These are phyloP conservation scores for Noturus placidus DNA, from an alignment of 2,113 vertebrate species.

Conservation along the genomic window DNA sequence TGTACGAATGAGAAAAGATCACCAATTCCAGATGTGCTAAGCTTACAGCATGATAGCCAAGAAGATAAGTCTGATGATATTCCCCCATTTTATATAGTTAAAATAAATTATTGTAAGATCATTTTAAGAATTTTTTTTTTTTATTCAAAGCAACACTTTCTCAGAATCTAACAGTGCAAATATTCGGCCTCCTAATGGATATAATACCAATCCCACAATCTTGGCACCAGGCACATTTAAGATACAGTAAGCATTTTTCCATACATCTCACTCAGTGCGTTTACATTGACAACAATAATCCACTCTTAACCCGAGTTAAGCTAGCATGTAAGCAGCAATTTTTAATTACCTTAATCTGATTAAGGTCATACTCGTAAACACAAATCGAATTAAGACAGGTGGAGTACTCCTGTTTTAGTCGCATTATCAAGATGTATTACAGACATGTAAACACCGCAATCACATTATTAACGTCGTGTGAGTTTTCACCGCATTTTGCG, in stretches of 20 bases:
- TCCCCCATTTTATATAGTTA: not conserved
- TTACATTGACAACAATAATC: too few species aligned
- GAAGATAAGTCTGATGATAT: not conserved
- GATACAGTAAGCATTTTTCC: conserved; percentile 7
- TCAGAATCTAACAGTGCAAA: not conserved
- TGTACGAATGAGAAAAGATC: not conserved
- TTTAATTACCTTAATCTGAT: too few species aligned
- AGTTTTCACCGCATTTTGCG: too few species aligned
- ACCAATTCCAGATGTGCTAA: not conserved
- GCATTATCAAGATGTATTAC: too few species aligned
- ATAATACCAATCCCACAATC: not conserved
- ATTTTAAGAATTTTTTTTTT: not conserved
- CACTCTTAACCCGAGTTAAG: too few species aligned
- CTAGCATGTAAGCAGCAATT: too few species aligned
- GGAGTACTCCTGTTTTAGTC: too few species aligned
- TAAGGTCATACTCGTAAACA: too few species aligned
- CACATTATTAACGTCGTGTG: too few species aligned
- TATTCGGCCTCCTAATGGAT: not conserved
- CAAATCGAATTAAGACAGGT: too few species aligned
- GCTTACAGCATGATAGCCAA: not conserved
- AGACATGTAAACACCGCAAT: too few species aligned
- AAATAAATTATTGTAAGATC: not conserved
- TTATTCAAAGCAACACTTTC: not conserved
- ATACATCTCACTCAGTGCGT: not conserved
- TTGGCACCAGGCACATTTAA: not conserved